Percentiles rank a stretch among this genome's conserved stretches.
phyloP scores from a whole-genome alignment of 2,888 invertebrate genomes.

The Dasysyrphus albostriatus region DNA sequence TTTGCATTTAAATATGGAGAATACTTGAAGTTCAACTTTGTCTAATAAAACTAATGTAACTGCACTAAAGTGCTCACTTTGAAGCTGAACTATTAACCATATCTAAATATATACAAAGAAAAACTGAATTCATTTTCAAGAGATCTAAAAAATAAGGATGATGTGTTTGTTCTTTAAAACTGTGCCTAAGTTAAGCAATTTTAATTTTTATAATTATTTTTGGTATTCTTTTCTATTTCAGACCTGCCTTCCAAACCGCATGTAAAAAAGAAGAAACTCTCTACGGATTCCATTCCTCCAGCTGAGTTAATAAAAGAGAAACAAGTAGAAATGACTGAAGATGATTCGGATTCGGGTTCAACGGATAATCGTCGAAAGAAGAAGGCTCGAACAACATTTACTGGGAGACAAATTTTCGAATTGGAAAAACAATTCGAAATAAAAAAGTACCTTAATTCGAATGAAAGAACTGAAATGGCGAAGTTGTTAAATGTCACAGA shows the following conservation, averaged over 20 bases:
- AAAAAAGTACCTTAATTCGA: conserved; percentile 97
- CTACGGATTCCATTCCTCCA: conserved; percentile 38
- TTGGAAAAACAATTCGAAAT: conserved; percentile 97
- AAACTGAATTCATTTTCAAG: too few relatives aligned
- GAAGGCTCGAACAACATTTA: conserved; percentile 97
- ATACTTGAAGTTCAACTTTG: too few relatives aligned
- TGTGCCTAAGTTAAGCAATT: too few relatives aligned
- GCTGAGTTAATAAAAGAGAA: conserved; percentile 61
- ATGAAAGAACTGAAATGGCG: conserved; percentile 97
- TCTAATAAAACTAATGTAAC: too few relatives aligned
- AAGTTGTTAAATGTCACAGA: conserved; percentile 96
- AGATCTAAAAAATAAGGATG: too few relatives aligned
- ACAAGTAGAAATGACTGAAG: conserved; percentile 84
- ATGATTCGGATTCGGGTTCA: conserved; percentile 85
- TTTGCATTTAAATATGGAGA: too few relatives aligned
- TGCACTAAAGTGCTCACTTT: too few relatives aligned
- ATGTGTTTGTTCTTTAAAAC: too few relatives aligned
- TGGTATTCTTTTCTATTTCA: not conserved
- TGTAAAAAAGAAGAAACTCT: conserved; percentile 81
- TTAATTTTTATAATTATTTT: too few relatives aligned
- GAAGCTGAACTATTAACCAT: too few relatives aligned
- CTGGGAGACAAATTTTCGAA: conserved; percentile 97
- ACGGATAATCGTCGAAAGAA: conserved; percentile 87
- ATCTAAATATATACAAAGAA: too few relatives aligned
- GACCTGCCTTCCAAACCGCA: conserved; percentile 77